These are phyloP conservation scores for Ceuthmochares aereus DNA, from an alignment of 2,113 vertebrate genomes.

Conservation along the genomic window DNA sequence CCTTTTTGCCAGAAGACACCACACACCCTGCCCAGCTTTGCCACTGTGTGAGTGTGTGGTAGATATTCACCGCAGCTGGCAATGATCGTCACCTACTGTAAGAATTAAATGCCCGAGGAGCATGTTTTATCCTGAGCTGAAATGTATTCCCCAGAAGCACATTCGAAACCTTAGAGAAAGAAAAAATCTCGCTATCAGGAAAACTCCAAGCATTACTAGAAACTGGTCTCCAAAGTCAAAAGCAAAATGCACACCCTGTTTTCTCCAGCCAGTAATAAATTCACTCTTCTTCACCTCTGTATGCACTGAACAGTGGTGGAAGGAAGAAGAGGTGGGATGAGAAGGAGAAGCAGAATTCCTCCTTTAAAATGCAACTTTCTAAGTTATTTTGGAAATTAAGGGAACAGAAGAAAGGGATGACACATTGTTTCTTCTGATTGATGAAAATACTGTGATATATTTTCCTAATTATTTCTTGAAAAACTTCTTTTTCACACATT, in stretches of 20 bases:
- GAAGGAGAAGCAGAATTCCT: neutral
- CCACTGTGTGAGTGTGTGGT: neutral
- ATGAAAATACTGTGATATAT: neutral
- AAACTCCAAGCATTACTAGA: neutral
- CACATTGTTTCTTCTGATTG: neutral
- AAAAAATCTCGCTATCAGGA: neutral
- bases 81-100: neutral
- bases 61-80: neutral
- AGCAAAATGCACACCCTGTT: neutral
- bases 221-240: neutral
- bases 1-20: neutral
- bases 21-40: too few relatives aligned
- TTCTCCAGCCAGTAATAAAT: neutral
- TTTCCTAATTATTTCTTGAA: neutral
- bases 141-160: neutral
- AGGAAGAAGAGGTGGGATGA: neutral
- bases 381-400: neutral
- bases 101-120: neutral
- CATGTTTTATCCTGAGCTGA: neutral
- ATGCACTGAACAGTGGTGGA: neutral
- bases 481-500: accelerated
- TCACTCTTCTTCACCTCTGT: neutral
- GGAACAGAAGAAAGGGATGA: accelerated
- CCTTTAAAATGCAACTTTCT: neutral
- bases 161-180: neutral